Percentiles rank a stretch among this genome's conserved stretches.
Evolutionary conservation across 2,797 vertebrate genomes (phyloP).

Genomic region (Sebastes itinus): DNA sequence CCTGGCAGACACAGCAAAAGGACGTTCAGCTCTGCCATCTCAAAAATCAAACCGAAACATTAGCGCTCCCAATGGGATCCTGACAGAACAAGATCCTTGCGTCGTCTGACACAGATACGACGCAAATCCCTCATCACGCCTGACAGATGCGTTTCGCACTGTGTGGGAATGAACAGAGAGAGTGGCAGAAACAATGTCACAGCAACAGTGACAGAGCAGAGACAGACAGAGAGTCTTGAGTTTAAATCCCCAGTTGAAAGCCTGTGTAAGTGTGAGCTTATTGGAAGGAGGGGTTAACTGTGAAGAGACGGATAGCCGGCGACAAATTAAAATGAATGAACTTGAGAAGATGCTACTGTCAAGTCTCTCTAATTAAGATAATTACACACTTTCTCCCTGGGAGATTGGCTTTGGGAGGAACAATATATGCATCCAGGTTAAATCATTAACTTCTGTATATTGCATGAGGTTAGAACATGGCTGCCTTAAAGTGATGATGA

Average conservation of each 20-base stretch:
- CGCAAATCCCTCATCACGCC: constrained; percentile 51
- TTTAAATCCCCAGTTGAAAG: constrained; percentile 29
- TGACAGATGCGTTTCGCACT: constrained; percentile 40
- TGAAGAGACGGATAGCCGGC: constrained; percentile 24
- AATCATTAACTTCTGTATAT: constrained; percentile 62
- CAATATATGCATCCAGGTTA: constrained; percentile 60
- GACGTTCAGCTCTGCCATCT: constrained; percentile 25
- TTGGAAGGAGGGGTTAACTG: constrained; percentile 44
- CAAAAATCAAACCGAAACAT: constrained; percentile 58
- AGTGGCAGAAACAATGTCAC: constrained; percentile 25
- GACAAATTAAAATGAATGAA: constrained; percentile 73
- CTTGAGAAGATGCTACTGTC: constrained; percentile 46
- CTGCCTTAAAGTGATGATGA: constrained; percentile 33
- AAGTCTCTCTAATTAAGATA: constrained; percentile 68
- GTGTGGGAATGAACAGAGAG: constrained; percentile 22
- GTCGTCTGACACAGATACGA: constrained; percentile 46
- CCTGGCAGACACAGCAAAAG: constrained; percentile 32
- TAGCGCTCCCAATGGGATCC: constrained; percentile 32
- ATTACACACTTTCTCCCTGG: constrained; percentile 51
- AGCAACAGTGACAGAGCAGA: constrained; percentile 2
- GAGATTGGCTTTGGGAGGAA: constrained; percentile 43
- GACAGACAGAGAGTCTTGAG: background rate
- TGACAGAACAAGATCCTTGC: constrained; percentile 56
- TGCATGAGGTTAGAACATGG: constrained; percentile 54
- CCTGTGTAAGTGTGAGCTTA: constrained; percentile 21